Percentiles rank a stretch among this genome's conserved stretches.
Conservation (phyloP, 2,888 invertebrate genomes). For the Latheticus oryzae region DNA sequence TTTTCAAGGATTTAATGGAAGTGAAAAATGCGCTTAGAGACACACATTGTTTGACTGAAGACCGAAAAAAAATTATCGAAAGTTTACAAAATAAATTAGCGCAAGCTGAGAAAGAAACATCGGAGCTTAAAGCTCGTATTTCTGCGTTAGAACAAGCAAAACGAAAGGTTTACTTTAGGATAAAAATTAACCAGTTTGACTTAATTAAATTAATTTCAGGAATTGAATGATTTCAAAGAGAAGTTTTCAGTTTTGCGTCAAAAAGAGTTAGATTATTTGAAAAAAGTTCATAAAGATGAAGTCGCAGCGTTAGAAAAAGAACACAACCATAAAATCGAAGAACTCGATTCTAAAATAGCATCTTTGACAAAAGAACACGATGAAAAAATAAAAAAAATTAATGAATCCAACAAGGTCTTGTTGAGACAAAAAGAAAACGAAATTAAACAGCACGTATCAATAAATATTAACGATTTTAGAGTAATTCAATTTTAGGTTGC, state of each 20-base stretch:
- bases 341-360: slow-evolving; percentile 3
- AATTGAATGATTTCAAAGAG: slow-evolving; percentile 19
- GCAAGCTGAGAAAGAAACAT: slow-evolving; percentile 8
- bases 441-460: slow-evolving; percentile 13
- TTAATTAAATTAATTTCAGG: slow-evolving; percentile 7
- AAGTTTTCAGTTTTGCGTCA: slow-evolving; percentile 4
- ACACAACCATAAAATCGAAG: not conserved
- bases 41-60: slow-evolving; percentile 31
- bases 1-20: slow-evolving; percentile 26
- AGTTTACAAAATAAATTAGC: slow-evolving; percentile 12
- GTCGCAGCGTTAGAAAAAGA: slow-evolving; percentile 1
- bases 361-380: slow-evolving; percentile 9
- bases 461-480: not conserved
- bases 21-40: slow-evolving; percentile 28
- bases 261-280: slow-evolving; percentile 20
- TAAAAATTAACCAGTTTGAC: slow-evolving; percentile 2
- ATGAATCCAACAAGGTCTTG: slow-evolving; percentile 3
- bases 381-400: slow-evolving; percentile 5
- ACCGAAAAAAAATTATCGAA: slow-evolving; percentile 27
- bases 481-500: slow-evolving; percentile 5
- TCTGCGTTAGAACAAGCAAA: no score
- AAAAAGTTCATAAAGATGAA: slow-evolving; percentile 12
- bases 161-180: not conserved
- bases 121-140: slow-evolving; percentile 14
- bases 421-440: slow-evolving; percentile 22